phyloP scores from a whole-genome alignment of 2,888 invertebrate species.

The Drosophila stalkeri region DNA sequence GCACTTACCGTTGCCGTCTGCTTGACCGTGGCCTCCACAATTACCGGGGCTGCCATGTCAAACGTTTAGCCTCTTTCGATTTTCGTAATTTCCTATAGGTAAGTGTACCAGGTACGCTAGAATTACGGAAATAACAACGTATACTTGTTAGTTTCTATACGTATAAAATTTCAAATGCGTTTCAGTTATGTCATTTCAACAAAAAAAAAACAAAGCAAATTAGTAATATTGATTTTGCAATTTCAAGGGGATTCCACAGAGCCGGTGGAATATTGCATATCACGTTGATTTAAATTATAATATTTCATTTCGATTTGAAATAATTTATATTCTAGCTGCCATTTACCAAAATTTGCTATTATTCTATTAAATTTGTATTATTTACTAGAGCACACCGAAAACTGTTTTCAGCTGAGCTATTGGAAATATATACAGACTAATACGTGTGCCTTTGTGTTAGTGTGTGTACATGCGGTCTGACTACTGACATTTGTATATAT shows the following conservation, averaged over 20 bases:
- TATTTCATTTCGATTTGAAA: not conserved
- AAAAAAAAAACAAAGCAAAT: constrained; percentile 64
- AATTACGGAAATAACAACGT: not conserved
- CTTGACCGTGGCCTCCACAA: constrained; percentile 92
- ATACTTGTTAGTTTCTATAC: constrained; percentile 7
- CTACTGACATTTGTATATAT: constrained; percentile 22
- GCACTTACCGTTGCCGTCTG: constrained; percentile 93
- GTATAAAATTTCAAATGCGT: constrained; percentile 13
- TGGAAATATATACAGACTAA: constrained; percentile 37
- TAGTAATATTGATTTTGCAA: constrained; percentile 74
- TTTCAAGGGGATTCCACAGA: constrained; percentile 7
- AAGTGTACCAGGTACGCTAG: constrained; percentile 53
- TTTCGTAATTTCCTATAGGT: constrained; percentile 10
- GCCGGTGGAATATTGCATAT: constrained; percentile 22
- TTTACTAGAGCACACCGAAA: constrained; percentile 53
- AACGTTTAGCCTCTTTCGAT: constrained; percentile 62
- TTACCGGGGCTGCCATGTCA: constrained; percentile 88
- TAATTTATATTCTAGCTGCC: not conserved
- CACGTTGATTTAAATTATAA: not conserved
- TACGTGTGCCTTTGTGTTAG: constrained; percentile 4
- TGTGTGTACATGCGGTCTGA: constrained; percentile 26
- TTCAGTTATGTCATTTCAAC: constrained; percentile 66
- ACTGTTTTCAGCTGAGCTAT: constrained; percentile 50
- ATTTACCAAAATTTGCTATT: constrained; percentile 18
- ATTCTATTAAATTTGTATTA: constrained; percentile 36